Base-by-base conservation (phyloP, 1,140 invertebrate species). In the Drosophila ercepeae region DNA sequence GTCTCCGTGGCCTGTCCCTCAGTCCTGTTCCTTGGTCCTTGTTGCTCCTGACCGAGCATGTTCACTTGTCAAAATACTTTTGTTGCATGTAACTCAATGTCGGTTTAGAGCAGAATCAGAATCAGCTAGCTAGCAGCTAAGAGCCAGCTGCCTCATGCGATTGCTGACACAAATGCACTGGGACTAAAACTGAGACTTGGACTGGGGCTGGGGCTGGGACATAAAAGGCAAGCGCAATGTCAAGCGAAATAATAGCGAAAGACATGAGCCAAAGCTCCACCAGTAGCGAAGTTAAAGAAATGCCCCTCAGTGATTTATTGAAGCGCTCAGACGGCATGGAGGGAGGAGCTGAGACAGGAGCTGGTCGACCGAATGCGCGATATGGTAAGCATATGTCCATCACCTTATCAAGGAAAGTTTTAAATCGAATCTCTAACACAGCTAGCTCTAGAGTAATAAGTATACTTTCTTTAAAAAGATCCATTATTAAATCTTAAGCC, bases 31-130 rank as follows among this genome's bases (percentile, higher is more conserved):
- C 39, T 18, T 18, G 39, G 45, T 67, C n/a, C 23, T 55, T n/a
- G n/a, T 65, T 13, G 34, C 55, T 72, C 58, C 46, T 73, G 60
- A 53, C 53, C 61, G 81, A 73, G 78, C 76, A 86, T 84, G 81
- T 84, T 79, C 76, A 76, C 76, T 86, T 84, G 81, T 84, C 81
- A 84, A 84, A 84, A 84, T 86, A 76, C 81, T 76, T 84, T 84
- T 84, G 81, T 81, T 79, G 81, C 76, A 76, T 84, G 81, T 84
- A 76, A 81, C 81, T 84, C 81, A 86, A 73, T 86, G 81, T 84
- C 79, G 81, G 75, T 69, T 84, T 86, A 76, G 81, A 59, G 53
- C 19, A 60, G 42, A 13, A 41, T 13, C 23, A 27, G 44, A 19
- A 29, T 11, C 55, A 42, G 39, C 39, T 42, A 42, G 39, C 39